phyloP scores from a whole-genome alignment of 2,888 invertebrate species.

The Drosophila mimica region DNA sequence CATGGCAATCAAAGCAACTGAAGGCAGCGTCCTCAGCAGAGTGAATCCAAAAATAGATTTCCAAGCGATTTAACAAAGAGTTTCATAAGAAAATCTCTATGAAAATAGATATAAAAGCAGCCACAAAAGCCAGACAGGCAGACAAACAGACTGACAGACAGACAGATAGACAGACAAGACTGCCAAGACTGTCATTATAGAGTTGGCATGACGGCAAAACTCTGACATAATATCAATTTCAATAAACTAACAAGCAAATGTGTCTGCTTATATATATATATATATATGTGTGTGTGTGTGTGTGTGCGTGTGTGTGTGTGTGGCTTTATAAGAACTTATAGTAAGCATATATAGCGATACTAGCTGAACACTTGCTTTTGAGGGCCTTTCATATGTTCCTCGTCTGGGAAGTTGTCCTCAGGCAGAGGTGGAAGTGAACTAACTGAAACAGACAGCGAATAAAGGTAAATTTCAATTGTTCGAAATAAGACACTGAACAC shows the following conservation, averaged over 20 bases:
- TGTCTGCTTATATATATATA: not conserved
- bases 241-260: slow-evolving; percentile 77
- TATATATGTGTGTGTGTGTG: slow-evolving; percentile 30
- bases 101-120: slow-evolving; percentile 61
- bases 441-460: slow-evolving; percentile 37
- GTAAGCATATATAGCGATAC: slow-evolving; percentile 15
- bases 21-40: slow-evolving; percentile 48
- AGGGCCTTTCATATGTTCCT: slow-evolving; percentile 28
- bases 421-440: not conserved
- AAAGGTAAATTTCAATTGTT: slow-evolving; percentile 65
- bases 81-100: slow-evolving; percentile 61
- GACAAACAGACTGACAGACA: slow-evolving; percentile 2
- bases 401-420: slow-evolving; percentile 9
- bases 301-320: slow-evolving; percentile 12
- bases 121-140: slow-evolving; percentile 37
- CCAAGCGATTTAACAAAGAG: slow-evolving; percentile 74
- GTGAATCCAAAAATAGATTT: slow-evolving; percentile 51
- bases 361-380: slow-evolving; percentile 32
- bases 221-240: slow-evolving; percentile 74
- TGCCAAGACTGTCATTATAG: slow-evolving; percentile 40
- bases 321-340: slow-evolving; percentile 40
- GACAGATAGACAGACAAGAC: slow-evolving; percentile 11
- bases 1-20: slow-evolving; percentile 20
- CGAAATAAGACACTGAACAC: slow-evolving; percentile 15
- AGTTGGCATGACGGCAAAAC: slow-evolving; percentile 50